Evolutionary conservation across 2,888 invertebrate species (phyloP).

Genomic region (Phortica okadai): DNA sequence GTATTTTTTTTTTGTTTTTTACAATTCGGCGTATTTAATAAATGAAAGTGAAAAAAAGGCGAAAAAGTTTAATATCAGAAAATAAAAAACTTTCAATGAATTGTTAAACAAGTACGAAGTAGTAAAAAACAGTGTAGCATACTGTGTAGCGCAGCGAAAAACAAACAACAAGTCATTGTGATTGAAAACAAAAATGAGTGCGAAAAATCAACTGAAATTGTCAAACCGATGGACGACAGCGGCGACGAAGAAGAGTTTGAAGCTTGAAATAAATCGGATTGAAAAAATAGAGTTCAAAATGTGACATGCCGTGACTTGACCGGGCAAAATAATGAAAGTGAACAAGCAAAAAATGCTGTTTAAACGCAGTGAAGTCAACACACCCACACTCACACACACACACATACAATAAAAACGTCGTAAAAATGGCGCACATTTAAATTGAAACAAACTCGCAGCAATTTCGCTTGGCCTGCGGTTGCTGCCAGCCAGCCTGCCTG

Average conservation of each 20-base stretch:
- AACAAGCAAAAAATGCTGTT: not conserved
- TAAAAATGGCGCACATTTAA: constrained; percentile 21
- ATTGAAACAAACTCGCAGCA: not conserved
- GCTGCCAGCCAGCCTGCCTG: not conserved
- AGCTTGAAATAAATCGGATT: not conserved
- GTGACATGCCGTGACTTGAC: no score
- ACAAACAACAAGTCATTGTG: not conserved
- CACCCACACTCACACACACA: not conserved
- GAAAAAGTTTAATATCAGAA: not conserved
- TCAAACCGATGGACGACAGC: not conserved
- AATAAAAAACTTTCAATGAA: constrained; percentile 2
- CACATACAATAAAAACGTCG: not conserved
- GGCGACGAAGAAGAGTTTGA: not conserved
- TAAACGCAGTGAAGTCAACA: not conserved
- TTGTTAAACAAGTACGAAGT: not conserved
- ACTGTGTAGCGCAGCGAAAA: not conserved
- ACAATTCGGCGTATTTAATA: no score
- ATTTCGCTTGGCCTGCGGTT: not conserved
- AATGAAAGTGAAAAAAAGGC: not conserved
- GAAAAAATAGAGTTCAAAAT: not conserved
- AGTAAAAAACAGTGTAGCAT: constrained; percentile 9
- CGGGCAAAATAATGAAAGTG: no score
- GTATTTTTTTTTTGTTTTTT: constrained; percentile 50
- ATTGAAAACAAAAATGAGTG: not conserved
- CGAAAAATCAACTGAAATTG: constrained; percentile 7